Evolutionary conservation across 2,113 vertebrate genomes (phyloP).

Genomic region (Bombycilla garrulus): DNA sequence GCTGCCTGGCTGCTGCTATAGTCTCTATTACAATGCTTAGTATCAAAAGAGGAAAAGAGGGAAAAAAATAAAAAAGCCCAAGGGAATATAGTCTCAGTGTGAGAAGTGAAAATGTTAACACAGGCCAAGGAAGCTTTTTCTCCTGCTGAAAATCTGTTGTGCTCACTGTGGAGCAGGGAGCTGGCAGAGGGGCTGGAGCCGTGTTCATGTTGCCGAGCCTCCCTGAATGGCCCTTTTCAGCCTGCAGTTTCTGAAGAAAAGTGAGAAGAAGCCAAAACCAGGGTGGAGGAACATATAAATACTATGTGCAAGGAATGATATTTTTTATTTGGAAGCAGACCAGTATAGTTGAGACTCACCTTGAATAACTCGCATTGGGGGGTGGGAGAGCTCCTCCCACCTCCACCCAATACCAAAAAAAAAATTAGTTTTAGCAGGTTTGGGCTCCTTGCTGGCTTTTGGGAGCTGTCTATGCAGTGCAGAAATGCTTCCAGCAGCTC

Average conservation of each 20-base stretch:
- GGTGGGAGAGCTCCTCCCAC: background rate
- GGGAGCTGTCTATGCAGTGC: background rate
- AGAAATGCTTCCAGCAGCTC: background rate
- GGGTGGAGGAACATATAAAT: constrained; percentile 43
- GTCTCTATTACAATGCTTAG: background rate
- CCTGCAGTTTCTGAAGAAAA: constrained; percentile 17
- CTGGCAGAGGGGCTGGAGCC: background rate
- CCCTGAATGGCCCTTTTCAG: constrained; percentile 65
- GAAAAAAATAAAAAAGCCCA: background rate
- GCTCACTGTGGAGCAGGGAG: background rate
- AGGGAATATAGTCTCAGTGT: background rate
- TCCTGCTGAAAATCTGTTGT: constrained; percentile 1
- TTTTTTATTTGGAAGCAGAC: constrained; percentile 20
- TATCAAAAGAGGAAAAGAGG: background rate
- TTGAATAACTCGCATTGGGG: background rate
- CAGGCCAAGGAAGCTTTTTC: constrained; percentile 3
- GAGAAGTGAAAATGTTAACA: constrained; percentile 5
- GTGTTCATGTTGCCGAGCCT: accelerated
- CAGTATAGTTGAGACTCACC: background rate
- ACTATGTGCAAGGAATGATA: constrained; percentile 8
- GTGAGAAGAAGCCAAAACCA: constrained; percentile 11
- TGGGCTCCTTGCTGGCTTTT: background rate
- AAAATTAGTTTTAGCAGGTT: background rate
- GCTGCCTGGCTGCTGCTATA: background rate
- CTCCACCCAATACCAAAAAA: background rate